Evolutionary conservation across 2,113 vertebrate species (phyloP).

Genomic region (Piaya cayana): DNA sequence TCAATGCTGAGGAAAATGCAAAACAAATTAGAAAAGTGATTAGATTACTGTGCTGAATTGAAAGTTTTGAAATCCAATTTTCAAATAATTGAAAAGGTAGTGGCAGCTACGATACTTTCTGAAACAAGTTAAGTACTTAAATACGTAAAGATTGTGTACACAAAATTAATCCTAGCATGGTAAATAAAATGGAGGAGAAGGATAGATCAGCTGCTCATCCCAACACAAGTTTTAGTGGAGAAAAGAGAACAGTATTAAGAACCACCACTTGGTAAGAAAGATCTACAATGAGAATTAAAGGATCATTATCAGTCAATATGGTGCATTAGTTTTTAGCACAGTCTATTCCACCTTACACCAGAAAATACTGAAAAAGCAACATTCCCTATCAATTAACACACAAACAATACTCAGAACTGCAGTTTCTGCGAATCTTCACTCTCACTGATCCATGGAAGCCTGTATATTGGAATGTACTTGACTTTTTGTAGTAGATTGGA

Average conservation of each 20-base stretch:
- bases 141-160: neutral
- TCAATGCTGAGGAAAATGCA: neutral
- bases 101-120: neutral
- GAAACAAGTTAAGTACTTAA: neutral
- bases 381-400: neutral
- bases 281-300: neutral
- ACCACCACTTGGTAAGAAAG: neutral
- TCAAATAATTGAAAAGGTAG: neutral
- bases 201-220: neutral
- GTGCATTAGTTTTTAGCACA: neutral
- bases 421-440: neutral
- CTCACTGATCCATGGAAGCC: neutral
- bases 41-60: constrained; percentile 5
- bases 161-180: neutral
- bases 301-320: accelerated
- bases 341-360: neutral
- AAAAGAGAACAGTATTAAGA: neutral
- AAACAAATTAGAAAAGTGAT: neutral
- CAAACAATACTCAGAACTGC: neutral
- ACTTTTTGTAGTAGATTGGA: neutral
- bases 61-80: constrained; percentile 45
- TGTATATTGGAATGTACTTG: neutral
- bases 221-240: neutral
- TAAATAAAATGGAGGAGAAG: neutral
- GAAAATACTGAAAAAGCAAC: neutral